Percentiles rank a stretch among this genome's conserved stretches.
These are phyloP conservation scores for Marcusenius ussheri DNA, from an alignment of 2,113 vertebrate species.

Conservation along the genomic window DNA sequence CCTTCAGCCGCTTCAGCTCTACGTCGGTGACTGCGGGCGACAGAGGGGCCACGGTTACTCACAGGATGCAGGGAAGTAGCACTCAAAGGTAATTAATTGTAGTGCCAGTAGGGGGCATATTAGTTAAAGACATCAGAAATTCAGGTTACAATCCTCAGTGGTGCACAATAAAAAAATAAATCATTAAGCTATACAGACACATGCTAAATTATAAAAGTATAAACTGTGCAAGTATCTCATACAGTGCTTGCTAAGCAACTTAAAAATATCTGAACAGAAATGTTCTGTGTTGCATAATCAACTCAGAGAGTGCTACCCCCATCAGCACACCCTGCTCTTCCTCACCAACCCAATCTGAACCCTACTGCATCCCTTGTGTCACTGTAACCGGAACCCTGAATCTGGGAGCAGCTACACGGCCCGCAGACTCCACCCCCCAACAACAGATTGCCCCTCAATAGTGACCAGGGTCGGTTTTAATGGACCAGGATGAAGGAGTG, in stretches of 20 bases:
- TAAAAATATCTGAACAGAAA: not conserved
- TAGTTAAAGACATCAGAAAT: not conserved
- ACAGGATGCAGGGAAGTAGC: no score
- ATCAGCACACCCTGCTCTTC: not conserved
- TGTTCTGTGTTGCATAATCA: not conserved
- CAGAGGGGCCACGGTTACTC: not conserved
- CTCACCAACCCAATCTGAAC: not conserved
- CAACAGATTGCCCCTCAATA: not conserved
- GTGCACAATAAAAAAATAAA: not conserved
- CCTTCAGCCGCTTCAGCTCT: conserved; percentile 91
- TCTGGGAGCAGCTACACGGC: not conserved
- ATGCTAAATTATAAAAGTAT: not conserved
- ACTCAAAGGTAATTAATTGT: not conserved
- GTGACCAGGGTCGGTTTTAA: not conserved
- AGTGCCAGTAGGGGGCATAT: not conserved
- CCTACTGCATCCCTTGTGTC: not conserved
- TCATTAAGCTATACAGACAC: not conserved
- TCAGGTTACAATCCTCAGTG: not conserved
- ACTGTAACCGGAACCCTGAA: not conserved
- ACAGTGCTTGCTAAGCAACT: not conserved
- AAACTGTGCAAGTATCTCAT: not conserved
- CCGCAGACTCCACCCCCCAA: not conserved
- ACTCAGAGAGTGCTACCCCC: not conserved
- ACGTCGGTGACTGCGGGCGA: conserved; percentile 81
- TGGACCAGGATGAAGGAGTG: not conserved